Percentiles rank a stretch among this genome's conserved stretches.
These are phyloP conservation scores for Arctopsyche grandis DNA, from an alignment of 1,140 invertebrate species.

Conservation along the genomic window DNA sequence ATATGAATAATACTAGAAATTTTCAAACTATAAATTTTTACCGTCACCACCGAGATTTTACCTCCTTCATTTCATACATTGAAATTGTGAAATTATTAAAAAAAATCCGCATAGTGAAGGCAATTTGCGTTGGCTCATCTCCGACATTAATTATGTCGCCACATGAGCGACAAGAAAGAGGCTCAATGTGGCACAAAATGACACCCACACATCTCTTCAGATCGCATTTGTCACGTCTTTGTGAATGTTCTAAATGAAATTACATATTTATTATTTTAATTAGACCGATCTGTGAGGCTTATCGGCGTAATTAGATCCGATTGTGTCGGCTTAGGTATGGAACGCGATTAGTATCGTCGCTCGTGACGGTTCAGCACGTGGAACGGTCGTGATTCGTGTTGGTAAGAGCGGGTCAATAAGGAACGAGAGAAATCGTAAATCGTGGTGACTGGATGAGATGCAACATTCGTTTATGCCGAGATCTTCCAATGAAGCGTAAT, in stretches of 20 bases:
- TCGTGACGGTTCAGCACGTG: conserved; percentile 24
- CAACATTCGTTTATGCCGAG: background rate
- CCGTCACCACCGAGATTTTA: too few relatives aligned
- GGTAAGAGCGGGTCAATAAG: conserved; percentile 11
- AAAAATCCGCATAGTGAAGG: background rate
- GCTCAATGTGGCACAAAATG: background rate
- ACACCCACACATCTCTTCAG: background rate
- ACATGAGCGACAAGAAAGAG: background rate
- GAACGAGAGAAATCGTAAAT: background rate
- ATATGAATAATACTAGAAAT: too few relatives aligned
- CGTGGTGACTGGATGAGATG: background rate
- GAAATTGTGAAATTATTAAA: too few relatives aligned
- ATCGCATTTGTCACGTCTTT: background rate
- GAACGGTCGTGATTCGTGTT: conserved; percentile 14
- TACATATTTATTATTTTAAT: too few relatives aligned
- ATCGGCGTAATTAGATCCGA: background rate
- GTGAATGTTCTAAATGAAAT: too few relatives aligned
- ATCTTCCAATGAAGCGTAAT: background rate
- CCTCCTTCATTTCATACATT: too few relatives aligned
- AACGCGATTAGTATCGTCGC: conserved; percentile 4
- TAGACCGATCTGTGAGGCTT: background rate
- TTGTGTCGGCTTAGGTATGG: background rate
- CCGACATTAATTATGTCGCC: conserved; percentile 24
- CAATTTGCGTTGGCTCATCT: conserved; percentile 21
- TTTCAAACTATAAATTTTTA: too few relatives aligned